phyloP scores from a whole-genome alignment of 2,113 vertebrate genomes.

The Danio rerio region GRCz12tu NC_133179.1:75477001-75477500 shows the following conservation, averaged over 20 bases:
- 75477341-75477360: background rate
- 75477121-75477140: background rate
- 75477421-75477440: too few relatives aligned
- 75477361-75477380: slow-evolving; percentile 8
- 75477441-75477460: too few relatives aligned
- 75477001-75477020: too few relatives aligned
- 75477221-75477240: background rate
- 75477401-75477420: background rate
- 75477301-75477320: slow-evolving; percentile 4
- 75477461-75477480: too few relatives aligned
- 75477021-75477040: too few relatives aligned
- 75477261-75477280: background rate
- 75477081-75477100: too few relatives aligned
- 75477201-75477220: slow-evolving; percentile 7
- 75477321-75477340: background rate
- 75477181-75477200: background rate
- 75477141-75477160: background rate
- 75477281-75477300: background rate
- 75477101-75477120: too few relatives aligned
- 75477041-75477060: too few relatives aligned
- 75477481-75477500: too few relatives aligned
- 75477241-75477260: background rate
- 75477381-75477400: background rate
- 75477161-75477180: slow-evolving; percentile 9
- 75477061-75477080: too few relatives aligned